These are phyloP conservation scores for Diarsia dahlii DNA, from an alignment of 2,888 invertebrate genomes.

Conservation along the genomic window DNA sequence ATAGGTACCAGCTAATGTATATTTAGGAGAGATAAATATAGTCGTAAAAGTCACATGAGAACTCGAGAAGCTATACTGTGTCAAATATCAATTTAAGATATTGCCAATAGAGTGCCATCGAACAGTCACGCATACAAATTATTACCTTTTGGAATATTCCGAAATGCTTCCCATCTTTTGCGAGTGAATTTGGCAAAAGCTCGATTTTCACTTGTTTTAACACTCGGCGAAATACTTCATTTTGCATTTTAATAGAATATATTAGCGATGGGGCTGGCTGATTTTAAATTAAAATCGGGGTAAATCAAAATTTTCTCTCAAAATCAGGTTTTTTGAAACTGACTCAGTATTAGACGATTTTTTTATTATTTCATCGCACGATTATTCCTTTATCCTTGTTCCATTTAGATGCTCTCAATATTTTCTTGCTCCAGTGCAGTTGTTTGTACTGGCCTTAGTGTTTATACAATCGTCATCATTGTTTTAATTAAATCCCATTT, in stretches of 20 bases:
- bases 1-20: constrained; percentile 71
- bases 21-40: constrained; percentile 75
- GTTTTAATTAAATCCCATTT: constrained; percentile 22
- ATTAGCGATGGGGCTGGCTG: constrained; percentile 52
- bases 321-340: constrained; percentile 24
- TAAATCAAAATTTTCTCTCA: constrained; percentile 52
- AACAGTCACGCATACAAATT: constrained; percentile 66
- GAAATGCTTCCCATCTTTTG: constrained; percentile 55
- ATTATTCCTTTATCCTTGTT: neutral
- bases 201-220: constrained; percentile 63
- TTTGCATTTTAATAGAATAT: constrained; percentile 68
- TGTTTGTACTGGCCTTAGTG: neutral
- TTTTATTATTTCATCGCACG: constrained; percentile 9
- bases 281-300: constrained; percentile 63
- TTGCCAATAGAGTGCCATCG: constrained; percentile 70
- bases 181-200: constrained; percentile 53
- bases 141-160: constrained; percentile 57
- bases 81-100: constrained; percentile 85
- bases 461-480: constrained; percentile 1
- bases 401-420: neutral
- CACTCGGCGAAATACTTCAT: constrained; percentile 59
- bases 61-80: constrained; percentile 72
- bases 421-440: neutral
- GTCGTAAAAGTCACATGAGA: constrained; percentile 79
- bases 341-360: constrained; percentile 25